phyloP scores from a whole-genome alignment of 92 coral and sea anemone genomes.

The Epizoanthus scotinus region DNA sequence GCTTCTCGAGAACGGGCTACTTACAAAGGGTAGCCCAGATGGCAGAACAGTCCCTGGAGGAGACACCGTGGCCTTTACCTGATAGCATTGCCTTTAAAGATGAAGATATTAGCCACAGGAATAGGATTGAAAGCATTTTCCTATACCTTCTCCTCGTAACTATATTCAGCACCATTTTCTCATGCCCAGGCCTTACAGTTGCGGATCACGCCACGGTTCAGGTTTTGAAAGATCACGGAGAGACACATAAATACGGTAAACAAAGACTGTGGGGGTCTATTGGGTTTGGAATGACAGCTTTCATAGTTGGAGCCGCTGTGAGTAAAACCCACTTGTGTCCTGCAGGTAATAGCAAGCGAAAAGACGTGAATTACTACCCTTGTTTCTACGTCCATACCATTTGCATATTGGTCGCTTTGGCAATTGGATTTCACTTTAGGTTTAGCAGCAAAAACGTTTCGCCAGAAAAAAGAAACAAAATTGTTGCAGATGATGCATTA shows the following conservation, averaged over 20 bases:
- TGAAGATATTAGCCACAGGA: slow-evolving; percentile 45
- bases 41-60: slow-evolving; percentile 71
- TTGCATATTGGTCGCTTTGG: slow-evolving; percentile 72
- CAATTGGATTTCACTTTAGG: slow-evolving; percentile 75
- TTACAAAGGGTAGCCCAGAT: slow-evolving; percentile 61
- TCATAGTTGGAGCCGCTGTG: slow-evolving; percentile 90
- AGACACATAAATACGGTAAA: slow-evolving; percentile 93
- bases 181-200: slow-evolving; percentile 93
- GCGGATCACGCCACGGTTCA: slow-evolving; percentile 98
- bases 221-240: slow-evolving; percentile 72
- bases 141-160: slow-evolving; percentile 83
- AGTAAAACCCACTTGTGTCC: slow-evolving; percentile 93
- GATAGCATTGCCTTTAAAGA: slow-evolving; percentile 60
- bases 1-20: slow-evolving; percentile 32
- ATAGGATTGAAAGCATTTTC: slow-evolving; percentile 53
- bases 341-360: slow-evolving; percentile 80
- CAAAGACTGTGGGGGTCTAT: slow-evolving; percentile 97
- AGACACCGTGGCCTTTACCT: slow-evolving; percentile 86
- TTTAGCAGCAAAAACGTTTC: slow-evolving; percentile 49
- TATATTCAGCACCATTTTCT: slow-evolving; percentile 72
- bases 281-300: slow-evolving; percentile 92
- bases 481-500: not conserved
- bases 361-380: slow-evolving; percentile 91
- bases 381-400: slow-evolving; percentile 83
- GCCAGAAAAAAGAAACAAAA: not conserved